Percentiles rank a stretch among this genome's conserved stretches.
Evolutionary conservation across 2,888 invertebrate species (phyloP).

Genomic region (Meta bourneti): DNA sequence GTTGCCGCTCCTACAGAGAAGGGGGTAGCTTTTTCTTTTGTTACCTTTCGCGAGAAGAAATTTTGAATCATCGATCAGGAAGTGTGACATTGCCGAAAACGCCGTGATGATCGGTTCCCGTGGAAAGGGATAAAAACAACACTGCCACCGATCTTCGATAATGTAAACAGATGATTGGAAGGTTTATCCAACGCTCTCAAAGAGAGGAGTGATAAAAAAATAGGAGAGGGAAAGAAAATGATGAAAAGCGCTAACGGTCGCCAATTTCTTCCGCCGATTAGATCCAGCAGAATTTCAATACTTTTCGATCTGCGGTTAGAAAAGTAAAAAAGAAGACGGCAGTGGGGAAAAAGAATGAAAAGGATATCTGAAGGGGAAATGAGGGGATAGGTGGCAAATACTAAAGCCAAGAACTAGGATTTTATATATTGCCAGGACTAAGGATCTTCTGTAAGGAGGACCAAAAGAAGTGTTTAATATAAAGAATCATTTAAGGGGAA

Average conservation of each 20-base stretch:
- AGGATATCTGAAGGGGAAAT: slow-evolving; percentile 11
- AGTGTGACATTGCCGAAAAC: slow-evolving; percentile 53
- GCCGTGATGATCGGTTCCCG: slow-evolving; percentile 48
- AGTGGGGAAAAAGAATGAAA: not conserved
- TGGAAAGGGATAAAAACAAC: slow-evolving; percentile 35
- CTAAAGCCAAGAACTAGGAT: slow-evolving; percentile 46
- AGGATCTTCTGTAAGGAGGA: slow-evolving; percentile 9
- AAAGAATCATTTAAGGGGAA: slow-evolving; percentile 18
- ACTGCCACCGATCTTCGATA: slow-evolving; percentile 65
- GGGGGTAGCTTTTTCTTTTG: slow-evolving; percentile 1
- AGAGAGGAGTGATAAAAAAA: slow-evolving; percentile 19
- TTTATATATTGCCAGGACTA: slow-evolving; percentile 50
- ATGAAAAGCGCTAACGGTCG: slow-evolving; percentile 59
- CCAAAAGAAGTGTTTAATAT: slow-evolving; percentile 3
- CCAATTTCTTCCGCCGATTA: slow-evolving; percentile 67
- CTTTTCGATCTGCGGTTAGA: slow-evolving; percentile 64
- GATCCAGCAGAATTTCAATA: slow-evolving; percentile 62
- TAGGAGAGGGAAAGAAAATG: slow-evolving; percentile 35
- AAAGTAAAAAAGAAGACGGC: slow-evolving; percentile 9
- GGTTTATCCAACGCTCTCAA: slow-evolving; percentile 56
- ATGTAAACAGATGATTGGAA: slow-evolving; percentile 73
- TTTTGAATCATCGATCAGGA: slow-evolving; percentile 57
- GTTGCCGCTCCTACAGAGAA: not conserved
- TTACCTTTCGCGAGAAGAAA: slow-evolving; percentile 18
- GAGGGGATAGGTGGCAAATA: slow-evolving; percentile 25